Percentiles rank a stretch among this genome's conserved stretches.
Conservation (phyloP, 2,888 invertebrate species). For the Adelognathus sp. region DNA sequence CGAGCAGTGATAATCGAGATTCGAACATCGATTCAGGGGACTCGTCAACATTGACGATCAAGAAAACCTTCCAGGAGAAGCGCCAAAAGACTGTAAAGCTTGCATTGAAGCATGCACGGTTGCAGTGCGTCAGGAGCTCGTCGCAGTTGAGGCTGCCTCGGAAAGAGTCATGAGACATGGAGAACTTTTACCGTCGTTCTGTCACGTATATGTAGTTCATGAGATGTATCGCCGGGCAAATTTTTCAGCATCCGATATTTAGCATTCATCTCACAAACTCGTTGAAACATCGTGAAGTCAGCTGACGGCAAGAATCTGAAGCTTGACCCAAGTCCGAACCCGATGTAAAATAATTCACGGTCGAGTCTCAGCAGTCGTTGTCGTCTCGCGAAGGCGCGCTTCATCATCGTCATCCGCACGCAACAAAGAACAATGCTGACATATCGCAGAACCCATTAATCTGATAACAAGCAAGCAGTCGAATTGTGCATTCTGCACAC, state of each 20-base stretch:
- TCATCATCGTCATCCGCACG: neutral
- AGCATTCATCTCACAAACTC: conserved; percentile 14
- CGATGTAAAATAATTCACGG: conserved; percentile 19
- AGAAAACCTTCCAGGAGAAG: neutral
- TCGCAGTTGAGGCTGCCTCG: neutral
- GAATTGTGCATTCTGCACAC: conserved; percentile 28
- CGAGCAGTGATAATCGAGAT: neutral
- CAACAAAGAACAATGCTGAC: neutral
- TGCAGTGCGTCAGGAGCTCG: conserved; percentile 16
- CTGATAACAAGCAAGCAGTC: neutral
- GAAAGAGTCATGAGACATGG: neutral
- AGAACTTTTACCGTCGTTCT: neutral
- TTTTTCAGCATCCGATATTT: neutral
- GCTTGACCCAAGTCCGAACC: neutral
- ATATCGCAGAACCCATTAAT: neutral
- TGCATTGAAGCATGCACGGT: conserved; percentile 11
- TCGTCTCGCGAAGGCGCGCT: neutral
- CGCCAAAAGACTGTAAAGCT: neutral
- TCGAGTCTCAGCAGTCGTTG: neutral
- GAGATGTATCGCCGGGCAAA: neutral
- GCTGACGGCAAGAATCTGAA: neutral
- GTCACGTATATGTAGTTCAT: neutral
- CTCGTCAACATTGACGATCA: neutral
- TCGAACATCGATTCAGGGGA: neutral
- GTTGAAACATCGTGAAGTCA: neutral